Evolutionary conservation across 2,797 vertebrate genomes (phyloP).

Genomic region (Pempheris klunzingeri): DNA sequence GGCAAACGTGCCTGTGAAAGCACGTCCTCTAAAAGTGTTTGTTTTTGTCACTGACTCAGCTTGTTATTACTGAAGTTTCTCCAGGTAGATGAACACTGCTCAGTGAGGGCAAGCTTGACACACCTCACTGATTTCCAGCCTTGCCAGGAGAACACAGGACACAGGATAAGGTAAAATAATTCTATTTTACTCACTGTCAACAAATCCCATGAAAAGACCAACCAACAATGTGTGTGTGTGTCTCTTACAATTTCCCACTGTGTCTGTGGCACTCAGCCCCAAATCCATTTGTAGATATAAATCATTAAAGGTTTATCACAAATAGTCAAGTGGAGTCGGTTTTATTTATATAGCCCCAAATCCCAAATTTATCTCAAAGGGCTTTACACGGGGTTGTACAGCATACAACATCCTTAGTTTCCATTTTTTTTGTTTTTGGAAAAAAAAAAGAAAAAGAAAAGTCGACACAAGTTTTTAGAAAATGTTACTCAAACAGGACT

Average conservation of each 20-base stretch:
- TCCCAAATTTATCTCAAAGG: neutral
- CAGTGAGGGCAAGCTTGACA: neutral
- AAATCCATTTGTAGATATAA: neutral
- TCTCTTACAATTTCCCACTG: neutral
- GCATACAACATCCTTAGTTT: neutral
- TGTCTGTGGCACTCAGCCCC: neutral
- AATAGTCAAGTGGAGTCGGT: neutral
- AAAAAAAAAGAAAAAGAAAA: no score
- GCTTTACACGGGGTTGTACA: neutral
- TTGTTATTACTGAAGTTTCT: neutral
- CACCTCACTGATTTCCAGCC: conserved; percentile 4
- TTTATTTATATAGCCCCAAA: neutral
- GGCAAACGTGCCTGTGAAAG: no score
- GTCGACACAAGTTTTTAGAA: no score
- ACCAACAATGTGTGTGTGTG: neutral
- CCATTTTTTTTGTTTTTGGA: no score
- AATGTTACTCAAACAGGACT: conserved; percentile 4
- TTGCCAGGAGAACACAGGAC: conserved; percentile 15
- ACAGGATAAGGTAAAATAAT: neutral
- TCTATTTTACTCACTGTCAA: neutral
- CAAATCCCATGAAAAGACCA: conserved; percentile 13
- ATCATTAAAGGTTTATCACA: neutral
- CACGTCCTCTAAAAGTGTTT: no score
- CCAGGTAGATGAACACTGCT: conserved; percentile 5
- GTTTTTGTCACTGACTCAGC: no score